Conservation (phyloP, 1,140 invertebrate species). For the Aradophagus sp. region DNA sequence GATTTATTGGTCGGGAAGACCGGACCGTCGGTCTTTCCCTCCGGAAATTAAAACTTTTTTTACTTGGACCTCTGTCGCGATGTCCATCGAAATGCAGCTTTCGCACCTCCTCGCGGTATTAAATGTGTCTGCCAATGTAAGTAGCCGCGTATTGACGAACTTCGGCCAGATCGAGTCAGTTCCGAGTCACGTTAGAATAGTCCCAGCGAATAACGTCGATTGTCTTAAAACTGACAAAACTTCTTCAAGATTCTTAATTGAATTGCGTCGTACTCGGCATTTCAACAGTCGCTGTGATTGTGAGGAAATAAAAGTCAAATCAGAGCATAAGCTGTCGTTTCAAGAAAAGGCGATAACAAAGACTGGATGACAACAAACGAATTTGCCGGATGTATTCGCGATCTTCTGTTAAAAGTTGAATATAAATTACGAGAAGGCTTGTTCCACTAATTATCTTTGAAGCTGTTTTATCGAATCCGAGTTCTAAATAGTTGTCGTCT, state of each 20-base stretch:
- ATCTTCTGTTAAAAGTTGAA: too few species aligned
- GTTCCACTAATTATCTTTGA: constrained; percentile 6
- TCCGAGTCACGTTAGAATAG: constrained; percentile 36
- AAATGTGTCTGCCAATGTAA: constrained; percentile 50
- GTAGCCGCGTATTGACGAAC: constrained; percentile 36
- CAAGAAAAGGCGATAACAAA: too few species aligned
- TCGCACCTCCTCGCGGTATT: constrained; percentile 50
- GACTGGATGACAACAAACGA: too few species aligned
- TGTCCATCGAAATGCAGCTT: constrained; percentile 46
- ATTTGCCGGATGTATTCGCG: too few species aligned
- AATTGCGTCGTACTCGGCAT: too few species aligned
- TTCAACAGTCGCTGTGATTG: constrained; percentile 8
- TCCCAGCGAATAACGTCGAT: constrained; percentile 27
- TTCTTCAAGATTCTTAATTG: too few species aligned
- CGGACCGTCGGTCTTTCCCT: constrained; percentile 65
- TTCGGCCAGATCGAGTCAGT: constrained; percentile 31
- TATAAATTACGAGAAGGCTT: too few species aligned
- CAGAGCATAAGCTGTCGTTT: too few species aligned
- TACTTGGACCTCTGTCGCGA: constrained; percentile 43
- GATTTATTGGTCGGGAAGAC: constrained; percentile 51
- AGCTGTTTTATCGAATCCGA: constrained; percentile 13
- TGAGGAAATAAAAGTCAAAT: too few species aligned
- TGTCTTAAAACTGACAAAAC: constrained; percentile 40
- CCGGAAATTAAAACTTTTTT: constrained; percentile 72
- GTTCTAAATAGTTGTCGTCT: constrained; percentile 14